Evolutionary conservation across 2,797 vertebrate genomes (phyloP).

Genomic region (Dicrostonyx torquatus): DNA sequence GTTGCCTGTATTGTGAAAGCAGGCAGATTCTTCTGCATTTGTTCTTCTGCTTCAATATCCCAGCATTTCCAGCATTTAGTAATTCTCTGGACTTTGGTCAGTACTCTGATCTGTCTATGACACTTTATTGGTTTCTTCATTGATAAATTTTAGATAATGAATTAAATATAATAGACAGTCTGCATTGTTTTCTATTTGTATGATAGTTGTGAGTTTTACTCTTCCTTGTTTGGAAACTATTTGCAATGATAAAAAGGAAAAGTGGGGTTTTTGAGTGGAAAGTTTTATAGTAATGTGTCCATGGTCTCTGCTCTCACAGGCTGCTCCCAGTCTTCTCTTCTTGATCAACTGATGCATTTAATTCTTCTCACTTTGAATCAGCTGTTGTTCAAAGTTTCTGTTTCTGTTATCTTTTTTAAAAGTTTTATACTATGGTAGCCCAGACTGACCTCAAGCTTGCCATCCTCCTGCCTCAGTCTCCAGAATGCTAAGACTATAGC

Average conservation of each 20-base stretch:
- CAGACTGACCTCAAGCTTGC: not conserved
- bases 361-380: slow-evolving; percentile 22
- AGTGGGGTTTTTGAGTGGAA: not conserved
- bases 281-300: slow-evolving; percentile 19
- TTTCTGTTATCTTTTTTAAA: not conserved
- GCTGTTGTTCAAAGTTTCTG: not conserved
- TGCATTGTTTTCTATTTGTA: slow-evolving; percentile 13
- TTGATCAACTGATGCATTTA: not conserved
- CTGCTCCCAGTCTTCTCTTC: not conserved
- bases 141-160: not conserved
- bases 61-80: not conserved
- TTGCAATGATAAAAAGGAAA: slow-evolving; percentile 7
- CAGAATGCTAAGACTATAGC: not conserved
- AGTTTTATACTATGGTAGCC: not conserved
- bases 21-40: not conserved
- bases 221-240: slow-evolving; percentile 11
- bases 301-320: not conserved
- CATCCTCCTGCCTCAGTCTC: not conserved
- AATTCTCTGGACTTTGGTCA: not conserved
- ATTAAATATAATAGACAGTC: not conserved
- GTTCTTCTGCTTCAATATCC: slow-evolving; percentile 16
- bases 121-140: not conserved
- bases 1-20: not conserved
- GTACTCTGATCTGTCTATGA: slow-evolving; percentile 12
- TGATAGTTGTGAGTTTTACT: not conserved